A percentile compares a stretch with the other conserved stretches of the same genome.
phyloP scores from a whole-genome alignment of 2,888 invertebrate genomes.

The Agrotis segetum region DNA sequence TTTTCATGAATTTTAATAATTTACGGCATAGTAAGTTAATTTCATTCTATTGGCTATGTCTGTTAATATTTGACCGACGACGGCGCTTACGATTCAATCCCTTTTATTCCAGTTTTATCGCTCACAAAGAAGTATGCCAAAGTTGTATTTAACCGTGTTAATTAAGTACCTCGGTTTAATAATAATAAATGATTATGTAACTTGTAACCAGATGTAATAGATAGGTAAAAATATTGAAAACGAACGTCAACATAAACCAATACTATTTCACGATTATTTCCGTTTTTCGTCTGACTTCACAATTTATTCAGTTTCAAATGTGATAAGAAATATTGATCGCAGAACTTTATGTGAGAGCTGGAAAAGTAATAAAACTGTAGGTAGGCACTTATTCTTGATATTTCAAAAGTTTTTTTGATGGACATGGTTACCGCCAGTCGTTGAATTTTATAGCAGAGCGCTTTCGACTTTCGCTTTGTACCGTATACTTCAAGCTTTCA shows the following conservation, averaged over 20 bases:
- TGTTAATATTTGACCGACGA: no score
- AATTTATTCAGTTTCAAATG: conserved; percentile 31
- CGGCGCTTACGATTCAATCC: no score
- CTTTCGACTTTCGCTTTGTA: conserved; percentile 28
- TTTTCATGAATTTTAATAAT: no score
- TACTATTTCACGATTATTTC: conserved; percentile 20
- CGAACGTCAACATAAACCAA: conserved; percentile 11
- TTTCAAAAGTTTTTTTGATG: conserved; percentile 60
- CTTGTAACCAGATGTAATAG: not conserved
- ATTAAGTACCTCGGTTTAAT: no score
- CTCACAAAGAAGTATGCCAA: no score
- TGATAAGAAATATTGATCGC: conserved; percentile 52
- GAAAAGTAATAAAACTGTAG: conserved; percentile 60
- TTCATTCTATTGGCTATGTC: no score
- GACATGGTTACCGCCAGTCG: conserved; percentile 47
- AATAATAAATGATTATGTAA: not conserved
- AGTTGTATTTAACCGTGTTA: no score
- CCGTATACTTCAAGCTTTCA: conserved; percentile 25
- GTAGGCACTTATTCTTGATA: conserved; percentile 45
- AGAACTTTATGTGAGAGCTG: conserved; percentile 47
- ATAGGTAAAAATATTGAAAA: conserved; percentile 12
- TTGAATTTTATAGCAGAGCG: conserved; percentile 51
- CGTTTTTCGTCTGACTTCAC: conserved; percentile 21
- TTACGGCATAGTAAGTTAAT: no score
- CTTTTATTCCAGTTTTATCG: no score